Evolutionary conservation across 2,888 invertebrate species (phyloP).

Genomic region (Sinotaia quadrata): DNA sequence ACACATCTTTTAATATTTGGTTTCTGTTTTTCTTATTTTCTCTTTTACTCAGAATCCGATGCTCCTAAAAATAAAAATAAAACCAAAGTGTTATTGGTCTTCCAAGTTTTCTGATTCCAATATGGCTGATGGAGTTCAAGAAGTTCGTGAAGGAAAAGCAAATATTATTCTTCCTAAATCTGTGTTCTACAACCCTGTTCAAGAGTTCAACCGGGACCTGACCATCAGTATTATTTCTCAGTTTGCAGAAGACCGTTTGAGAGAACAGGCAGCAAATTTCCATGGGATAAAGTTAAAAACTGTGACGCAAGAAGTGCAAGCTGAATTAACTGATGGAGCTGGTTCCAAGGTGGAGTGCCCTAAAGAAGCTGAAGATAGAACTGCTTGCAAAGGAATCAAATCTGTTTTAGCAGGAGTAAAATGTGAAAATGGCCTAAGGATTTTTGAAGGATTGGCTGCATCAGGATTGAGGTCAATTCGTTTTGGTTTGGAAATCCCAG

Average conservation of each 20-base stretch:
- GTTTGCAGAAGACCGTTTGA: slow-evolving; percentile 48
- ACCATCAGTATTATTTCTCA: slow-evolving; percentile 72
- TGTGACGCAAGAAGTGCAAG: not conserved
- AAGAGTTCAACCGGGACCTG: slow-evolving; percentile 95
- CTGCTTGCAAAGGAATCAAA: too few relatives aligned
- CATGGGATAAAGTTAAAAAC: slow-evolving; percentile 1
- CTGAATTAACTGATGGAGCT: not conserved
- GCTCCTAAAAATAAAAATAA: too few relatives aligned
- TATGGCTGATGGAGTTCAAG: slow-evolving; percentile 25
- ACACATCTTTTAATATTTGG: too few relatives aligned
- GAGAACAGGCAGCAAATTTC: too few relatives aligned
- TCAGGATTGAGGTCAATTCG: slow-evolving; percentile 95
- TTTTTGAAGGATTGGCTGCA: slow-evolving; percentile 95
- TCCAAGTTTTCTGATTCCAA: too few relatives aligned
- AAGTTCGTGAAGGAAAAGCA: slow-evolving; percentile 34
- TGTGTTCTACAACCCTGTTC: slow-evolving; percentile 96
- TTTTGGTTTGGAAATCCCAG: slow-evolving; percentile 93
- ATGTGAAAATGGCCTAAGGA: slow-evolving; percentile 70
- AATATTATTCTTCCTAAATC: slow-evolving; percentile 34
- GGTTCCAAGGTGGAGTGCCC: not conserved
- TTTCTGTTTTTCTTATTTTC: too few relatives aligned
- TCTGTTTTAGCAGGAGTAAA: slow-evolving; percentile 47
- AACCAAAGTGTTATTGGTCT: too few relatives aligned
- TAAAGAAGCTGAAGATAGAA: too few relatives aligned
- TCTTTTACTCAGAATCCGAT: too few relatives aligned